phyloP scores from a whole-genome alignment of 2,888 invertebrate genomes.

The Melinaea marsaeus region DNA sequence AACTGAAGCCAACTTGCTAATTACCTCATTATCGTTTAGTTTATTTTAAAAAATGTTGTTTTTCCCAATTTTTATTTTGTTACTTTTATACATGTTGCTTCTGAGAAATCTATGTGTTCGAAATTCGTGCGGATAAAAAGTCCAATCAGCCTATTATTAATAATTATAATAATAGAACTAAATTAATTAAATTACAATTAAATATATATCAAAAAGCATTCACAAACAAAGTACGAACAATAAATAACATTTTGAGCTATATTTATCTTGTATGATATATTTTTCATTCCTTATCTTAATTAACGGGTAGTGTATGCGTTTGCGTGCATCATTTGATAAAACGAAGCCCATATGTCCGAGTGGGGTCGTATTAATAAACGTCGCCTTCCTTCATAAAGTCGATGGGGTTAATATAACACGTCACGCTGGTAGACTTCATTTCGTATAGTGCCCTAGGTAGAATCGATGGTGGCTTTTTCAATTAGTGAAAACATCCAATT shows the following conservation, averaged over 20 bases:
- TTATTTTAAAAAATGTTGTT: conserved; percentile 37
- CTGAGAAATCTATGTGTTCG: no score
- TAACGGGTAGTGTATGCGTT: conserved; percentile 23
- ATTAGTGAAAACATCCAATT: conserved; percentile 75
- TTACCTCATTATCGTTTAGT: conserved; percentile 69
- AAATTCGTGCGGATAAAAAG: no score
- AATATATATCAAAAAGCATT: neutral
- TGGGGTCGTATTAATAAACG: conserved; percentile 69
- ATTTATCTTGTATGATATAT: conserved; percentile 3
- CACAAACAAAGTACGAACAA: neutral
- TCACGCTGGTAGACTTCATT: conserved; percentile 66
- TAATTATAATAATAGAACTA: neutral
- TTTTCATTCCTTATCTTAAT: conserved; percentile 22
- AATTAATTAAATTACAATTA: neutral
- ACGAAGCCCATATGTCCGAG: conserved; percentile 50
- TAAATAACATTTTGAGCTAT: conserved; percentile 1
- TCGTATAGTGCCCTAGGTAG: conserved; percentile 68
- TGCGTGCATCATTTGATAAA: conserved; percentile 44
- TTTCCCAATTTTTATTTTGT: neutral
- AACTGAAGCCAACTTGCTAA: conserved; percentile 72
- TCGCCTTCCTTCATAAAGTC: conserved; percentile 65
- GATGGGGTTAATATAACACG: conserved; percentile 72
- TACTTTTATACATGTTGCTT: neutral
- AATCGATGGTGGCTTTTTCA: conserved; percentile 73
- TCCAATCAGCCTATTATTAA: no score